Evolutionary conservation across 2,113 vertebrate genomes (phyloP).

Genomic region (Motacilla tschutschensis): DNA sequence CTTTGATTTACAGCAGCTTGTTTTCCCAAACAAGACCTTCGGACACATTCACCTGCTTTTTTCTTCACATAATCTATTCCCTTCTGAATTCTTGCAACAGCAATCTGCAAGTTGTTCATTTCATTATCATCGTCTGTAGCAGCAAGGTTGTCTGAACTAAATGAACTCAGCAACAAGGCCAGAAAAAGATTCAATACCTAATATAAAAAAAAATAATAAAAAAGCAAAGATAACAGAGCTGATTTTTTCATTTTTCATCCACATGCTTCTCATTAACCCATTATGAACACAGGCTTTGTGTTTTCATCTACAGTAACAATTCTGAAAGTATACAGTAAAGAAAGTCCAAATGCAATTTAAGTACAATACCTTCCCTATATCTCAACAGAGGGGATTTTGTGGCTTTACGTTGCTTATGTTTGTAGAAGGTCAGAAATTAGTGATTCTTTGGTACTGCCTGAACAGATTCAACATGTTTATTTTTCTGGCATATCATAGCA

Average conservation of each 20-base stretch:
- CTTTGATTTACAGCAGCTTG: constrained; percentile 68
- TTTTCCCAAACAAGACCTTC: constrained; percentile 67
- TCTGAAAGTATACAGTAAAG: background rate
- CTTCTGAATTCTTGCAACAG: constrained; percentile 84
- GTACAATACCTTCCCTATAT: background rate
- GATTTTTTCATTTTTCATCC: background rate
- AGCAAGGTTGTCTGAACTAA: constrained; percentile 93
- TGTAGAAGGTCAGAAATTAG: background rate
- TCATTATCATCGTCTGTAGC: constrained; percentile 85
- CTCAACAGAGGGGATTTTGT: background rate
- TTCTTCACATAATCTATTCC: constrained; percentile 79
- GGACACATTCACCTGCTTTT: constrained; percentile 70
- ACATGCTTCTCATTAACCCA: background rate
- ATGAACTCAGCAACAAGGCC: constrained; percentile 93
- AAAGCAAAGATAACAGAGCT: background rate
- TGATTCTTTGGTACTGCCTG: background rate
- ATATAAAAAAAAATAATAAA: background rate
- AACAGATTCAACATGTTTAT: background rate
- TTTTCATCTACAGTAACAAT: rapidly evolving
- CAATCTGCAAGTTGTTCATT: constrained; percentile 89
- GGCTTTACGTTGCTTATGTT: background rate
- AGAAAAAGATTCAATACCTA: constrained; percentile 96
- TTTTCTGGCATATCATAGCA: background rate
- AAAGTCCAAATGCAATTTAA: background rate
- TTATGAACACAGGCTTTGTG: background rate